phyloP scores from a whole-genome alignment of 2,797 vertebrate genomes.

The Enteromius viviparus region DNA sequence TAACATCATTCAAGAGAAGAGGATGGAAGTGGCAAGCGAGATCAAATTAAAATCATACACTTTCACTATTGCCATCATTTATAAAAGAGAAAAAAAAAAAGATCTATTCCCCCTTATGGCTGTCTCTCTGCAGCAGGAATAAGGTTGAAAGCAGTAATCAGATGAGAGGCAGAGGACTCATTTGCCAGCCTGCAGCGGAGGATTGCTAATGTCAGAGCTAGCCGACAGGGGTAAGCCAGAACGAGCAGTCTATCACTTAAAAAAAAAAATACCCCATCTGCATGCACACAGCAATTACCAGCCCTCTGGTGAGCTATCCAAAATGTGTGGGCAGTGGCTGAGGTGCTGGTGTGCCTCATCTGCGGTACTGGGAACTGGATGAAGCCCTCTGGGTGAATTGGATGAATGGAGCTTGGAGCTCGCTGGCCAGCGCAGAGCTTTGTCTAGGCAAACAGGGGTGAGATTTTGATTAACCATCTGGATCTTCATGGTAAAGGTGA shows the following conservation, averaged over 20 bases:
- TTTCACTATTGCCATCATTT: slow-evolving; percentile 44
- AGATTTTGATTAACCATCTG: slow-evolving; percentile 43
- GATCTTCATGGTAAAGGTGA: slow-evolving; percentile 26
- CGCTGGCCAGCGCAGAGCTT: slow-evolving; percentile 4
- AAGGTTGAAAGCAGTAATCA: slow-evolving; percentile 53
- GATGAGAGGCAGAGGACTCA: slow-evolving; percentile 52
- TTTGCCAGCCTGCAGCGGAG: slow-evolving; percentile 47
- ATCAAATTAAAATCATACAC: slow-evolving; percentile 54
- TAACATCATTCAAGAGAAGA: slow-evolving; percentile 25
- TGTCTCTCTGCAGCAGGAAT: slow-evolving; percentile 31
- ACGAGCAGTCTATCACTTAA: slow-evolving; percentile 47
- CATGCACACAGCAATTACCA: slow-evolving; percentile 60
- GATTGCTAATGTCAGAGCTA: slow-evolving; percentile 57
- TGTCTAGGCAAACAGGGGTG: slow-evolving; percentile 30
- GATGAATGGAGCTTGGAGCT: slow-evolving; percentile 41
- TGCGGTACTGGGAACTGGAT: slow-evolving; percentile 46
- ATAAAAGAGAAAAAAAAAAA: slow-evolving; percentile 21
- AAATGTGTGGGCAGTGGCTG: slow-evolving; percentile 45
- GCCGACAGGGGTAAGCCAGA: slow-evolving; percentile 48
- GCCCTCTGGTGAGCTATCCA: slow-evolving; percentile 52
- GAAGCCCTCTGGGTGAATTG: slow-evolving; percentile 40
- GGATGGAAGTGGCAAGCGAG: slow-evolving; percentile 22
- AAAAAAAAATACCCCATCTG: slow-evolving; percentile 55
- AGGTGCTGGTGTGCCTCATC: slow-evolving; percentile 36
- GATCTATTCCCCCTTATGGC: not conserved